A percentile compares a stretch with the other conserved stretches of the same genome.
These are phyloP conservation scores for Prionace glauca DNA, from an alignment of 2,797 vertebrate genomes.

Conservation along the genomic window DNA sequence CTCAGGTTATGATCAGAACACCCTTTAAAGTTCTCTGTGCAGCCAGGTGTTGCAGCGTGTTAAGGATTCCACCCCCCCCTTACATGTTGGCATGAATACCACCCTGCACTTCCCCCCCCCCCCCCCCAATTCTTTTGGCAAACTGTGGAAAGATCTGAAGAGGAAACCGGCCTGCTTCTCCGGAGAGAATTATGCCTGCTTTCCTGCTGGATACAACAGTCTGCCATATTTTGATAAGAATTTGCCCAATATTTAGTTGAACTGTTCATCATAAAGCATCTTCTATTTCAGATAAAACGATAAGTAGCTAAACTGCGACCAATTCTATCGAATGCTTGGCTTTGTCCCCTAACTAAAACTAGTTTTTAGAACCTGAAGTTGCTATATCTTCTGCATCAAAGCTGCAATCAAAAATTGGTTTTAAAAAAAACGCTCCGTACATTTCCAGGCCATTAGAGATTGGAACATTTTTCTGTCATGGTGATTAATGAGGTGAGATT, in stretches of 20 bases:
- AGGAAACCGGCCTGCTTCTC: too few relatives aligned
- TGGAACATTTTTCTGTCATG: neutral
- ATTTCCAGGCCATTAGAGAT: neutral
- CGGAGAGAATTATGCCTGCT: too few relatives aligned
- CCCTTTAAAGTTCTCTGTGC: too few relatives aligned
- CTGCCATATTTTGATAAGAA: too few relatives aligned
- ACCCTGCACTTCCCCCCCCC: too few relatives aligned
- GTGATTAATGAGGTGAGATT: neutral
- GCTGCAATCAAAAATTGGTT: neutral
- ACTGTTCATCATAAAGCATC: neutral
- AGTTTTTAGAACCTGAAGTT: neutral
- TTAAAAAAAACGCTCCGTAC: neutral
- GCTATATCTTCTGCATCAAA: neutral
- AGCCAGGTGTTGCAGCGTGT: too few relatives aligned
- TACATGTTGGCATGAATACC: too few relatives aligned
- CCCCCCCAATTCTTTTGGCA: too few relatives aligned
- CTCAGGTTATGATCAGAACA: too few relatives aligned
- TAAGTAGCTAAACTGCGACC: neutral
- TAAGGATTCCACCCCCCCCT: too few relatives aligned
- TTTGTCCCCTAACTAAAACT: neutral
- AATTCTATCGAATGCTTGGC: neutral
- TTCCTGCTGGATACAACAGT: too few relatives aligned
- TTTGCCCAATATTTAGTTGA: neutral
- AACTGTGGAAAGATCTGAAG: too few relatives aligned
- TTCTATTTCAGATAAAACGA: neutral